Evolutionary conservation across 2,888 invertebrate genomes (phyloP), one percentile per base, ranked within the genome.

Genomic region (Xylocampa areola): DNA sequence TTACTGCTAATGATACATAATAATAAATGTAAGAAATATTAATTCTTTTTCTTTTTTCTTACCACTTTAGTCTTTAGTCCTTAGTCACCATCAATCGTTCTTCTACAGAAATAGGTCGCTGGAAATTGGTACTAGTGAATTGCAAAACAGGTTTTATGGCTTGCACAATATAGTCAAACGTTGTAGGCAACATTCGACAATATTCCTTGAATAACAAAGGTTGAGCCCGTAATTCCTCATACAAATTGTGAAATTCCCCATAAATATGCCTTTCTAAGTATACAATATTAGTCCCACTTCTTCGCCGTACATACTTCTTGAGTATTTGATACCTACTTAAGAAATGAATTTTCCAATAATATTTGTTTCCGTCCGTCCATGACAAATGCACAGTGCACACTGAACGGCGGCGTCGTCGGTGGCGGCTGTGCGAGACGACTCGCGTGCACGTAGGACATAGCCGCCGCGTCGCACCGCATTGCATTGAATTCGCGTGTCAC

Each of bases 41-140:
- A 53, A 48, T 36, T 30, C 35, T 33, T 53, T 57, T 51, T 51
- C 48, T 53, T 68, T 60, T n/a, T n/a, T n/a, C n/a, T n/a, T n/a
- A n/a, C n/a, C n/a, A n/a, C n/a, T n/a, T n/a, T n/a, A n/a, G n/a
- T 68, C 50, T 61, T 64, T 64, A 68, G 53, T 64, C 60, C 43
- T 62, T 60, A 60, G 64, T 65, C 60, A 68, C 60, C 58, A 68
- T 57, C 14, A 68, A 19, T 49, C 63, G 61, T 61, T 65, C 61
- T 65, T 68, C 61, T 53, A 68, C 54, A 61, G 65, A 61, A 63
- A 67, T 67, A 52, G 55, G 59, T 59, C 30, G 11, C 61, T 52
- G 61, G 25, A 61, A 66, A 66, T 66, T 66, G n/a, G 58, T 66
- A 35, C 23, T 53, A 53, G 55, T 61, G 11, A 61, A 58, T 51